Evolutionary conservation across 2,888 invertebrate species (phyloP), one percentile per base, ranked within the genome.

Genomic region (Cephus spinipes): DNA sequence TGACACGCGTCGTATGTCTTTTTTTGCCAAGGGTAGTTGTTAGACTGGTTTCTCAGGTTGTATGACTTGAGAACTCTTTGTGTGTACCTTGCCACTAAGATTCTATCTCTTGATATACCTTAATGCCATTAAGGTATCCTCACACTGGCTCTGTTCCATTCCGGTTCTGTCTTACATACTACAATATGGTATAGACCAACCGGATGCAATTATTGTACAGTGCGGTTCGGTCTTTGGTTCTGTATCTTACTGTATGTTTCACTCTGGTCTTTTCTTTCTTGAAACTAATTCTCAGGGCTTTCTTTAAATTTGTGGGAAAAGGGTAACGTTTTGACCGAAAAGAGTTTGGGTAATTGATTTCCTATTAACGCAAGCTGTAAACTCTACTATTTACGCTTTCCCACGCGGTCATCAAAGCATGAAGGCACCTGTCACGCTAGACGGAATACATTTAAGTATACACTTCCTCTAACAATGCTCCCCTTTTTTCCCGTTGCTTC

Each of bases 341-440:
- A 55, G 55, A 55, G 55, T 23, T 55, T 55, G 55, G 55, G 55
- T 55, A 55, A 55, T 55, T 55, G 55, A 55, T 55, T 55, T 23
- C 23, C 23, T 23, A 55, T 55, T 55, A 55, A 55, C 55, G 55
- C 23, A 55, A 55, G 1, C 55, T 55, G 55, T 55, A 55, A 55
- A 55, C 55, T 23, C 55, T 55, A 55, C 55, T 55, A 23, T 78
- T 69, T 77, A 69, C 75, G 68, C 80, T 77, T 81, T 83, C 82
- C 81, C 80, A 82, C 78, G 81, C 75, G 80, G 75, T 81, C 83
- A 81, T 74, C 81, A 76, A 81, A 76, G 82, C 83, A 76, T 82
- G 81, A 81, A 81, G 81, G 74, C 76, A 80, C 76, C 81, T 81
- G 84, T 83, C 81, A 83, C 83, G 83, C 80, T 82, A 82, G 76